Evolutionary conservation across 1,140 invertebrate species (phyloP), one percentile per base, ranked within the genome.

Genomic region (Diuraphis noxia): DNA sequence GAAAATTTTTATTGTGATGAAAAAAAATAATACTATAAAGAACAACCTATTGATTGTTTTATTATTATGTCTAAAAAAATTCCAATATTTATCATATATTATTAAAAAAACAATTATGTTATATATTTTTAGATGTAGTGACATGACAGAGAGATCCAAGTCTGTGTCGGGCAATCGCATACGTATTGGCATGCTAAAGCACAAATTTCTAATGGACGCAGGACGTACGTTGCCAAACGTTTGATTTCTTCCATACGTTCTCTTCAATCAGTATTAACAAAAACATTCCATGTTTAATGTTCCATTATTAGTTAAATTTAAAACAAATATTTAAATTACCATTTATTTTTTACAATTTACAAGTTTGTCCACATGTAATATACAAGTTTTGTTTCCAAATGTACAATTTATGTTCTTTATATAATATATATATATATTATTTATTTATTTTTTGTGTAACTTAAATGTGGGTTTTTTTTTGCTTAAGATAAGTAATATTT

Each of bases 121-220:
- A 34, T 85, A 34, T 23, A 85, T 91, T 49, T 81, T 38, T 49
- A 91, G 89, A 77, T 82, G 89, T 77, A 91, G 46, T 91, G 89
- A 91, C 25, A 52, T 79, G 56, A 79, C 77, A 49, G 89, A 91
- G 43, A 91, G 89, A 49, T 91, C 89, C 13, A 91, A 91, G 34
- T 91, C 89, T 36, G 77, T 91, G 34, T 82, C 89, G 8, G 89
- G 89, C 25, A 91, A 63, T 82, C 89, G 89, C 25, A 82, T 91
- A 81, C 89, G 89, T 79, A 82, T 91, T 21, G 89, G 89, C 72
- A 82, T 91, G 89, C 43, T 91, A 38, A 91, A 91, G 72, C 89
- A 91, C 77, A 91, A 91, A 52, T 91, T 91, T 81, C 89, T 91
- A 21, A 91, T 91, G 89, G 89, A 91, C 13, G 89, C 89, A n/a